These are phyloP conservation scores for Brachionus rotundiformis DNA, from an alignment of 1,140 invertebrate species.

Conservation along the genomic window DNA sequence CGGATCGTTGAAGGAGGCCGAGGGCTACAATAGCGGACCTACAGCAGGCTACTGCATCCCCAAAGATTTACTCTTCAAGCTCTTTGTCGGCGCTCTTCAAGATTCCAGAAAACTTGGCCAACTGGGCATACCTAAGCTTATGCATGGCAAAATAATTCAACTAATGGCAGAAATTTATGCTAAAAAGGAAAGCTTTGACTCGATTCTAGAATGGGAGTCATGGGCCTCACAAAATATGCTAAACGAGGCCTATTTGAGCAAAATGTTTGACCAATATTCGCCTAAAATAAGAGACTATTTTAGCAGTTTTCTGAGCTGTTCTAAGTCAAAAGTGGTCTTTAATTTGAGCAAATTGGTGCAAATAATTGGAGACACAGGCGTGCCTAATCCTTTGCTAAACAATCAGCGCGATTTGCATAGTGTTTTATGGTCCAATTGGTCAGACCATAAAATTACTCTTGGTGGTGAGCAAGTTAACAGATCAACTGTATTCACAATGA, in stretches of 20 bases:
- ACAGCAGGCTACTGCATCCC: slow-evolving; percentile 20
- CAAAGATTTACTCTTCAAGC: not conserved
- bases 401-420: not conserved
- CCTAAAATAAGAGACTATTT: not conserved
- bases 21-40: slow-evolving; percentile 19
- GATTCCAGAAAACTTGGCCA: not conserved
- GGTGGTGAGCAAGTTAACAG: slow-evolving; percentile 26
- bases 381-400: not conserved
- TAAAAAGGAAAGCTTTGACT: not conserved
- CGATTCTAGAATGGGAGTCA: not conserved
- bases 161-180: not conserved
- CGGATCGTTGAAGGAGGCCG: not conserved
- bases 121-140: not conserved
- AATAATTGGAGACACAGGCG: slow-evolving; percentile 15
- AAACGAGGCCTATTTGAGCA: not conserved
- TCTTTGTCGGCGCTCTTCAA: not conserved
- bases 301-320: not conserved
- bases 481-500: slow-evolving; percentile 18
- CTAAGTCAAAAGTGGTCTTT: not conserved
- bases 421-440: slow-evolving; percentile 13
- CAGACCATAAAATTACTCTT: not conserved
- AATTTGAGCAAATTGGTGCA: slow-evolving; percentile 10
- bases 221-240: not conserved
- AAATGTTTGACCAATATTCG: not conserved
- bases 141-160: not conserved